phyloP scores from a whole-genome alignment of 2,113 vertebrate species.

The Cyprinus carpio region DNA sequence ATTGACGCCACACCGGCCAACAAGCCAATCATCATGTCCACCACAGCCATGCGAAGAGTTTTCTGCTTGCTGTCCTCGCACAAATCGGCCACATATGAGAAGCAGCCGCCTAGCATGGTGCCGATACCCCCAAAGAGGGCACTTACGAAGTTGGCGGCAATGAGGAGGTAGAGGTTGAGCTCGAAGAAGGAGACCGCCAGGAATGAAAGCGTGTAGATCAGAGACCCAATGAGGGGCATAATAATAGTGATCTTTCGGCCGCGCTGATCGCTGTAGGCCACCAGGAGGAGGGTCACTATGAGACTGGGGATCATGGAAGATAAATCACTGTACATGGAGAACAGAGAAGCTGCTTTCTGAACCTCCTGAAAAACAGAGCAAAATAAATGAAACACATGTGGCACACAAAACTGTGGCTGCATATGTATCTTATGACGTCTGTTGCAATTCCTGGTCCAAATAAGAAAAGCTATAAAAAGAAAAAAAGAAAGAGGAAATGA shows the following conservation, averaged over 20 bases:
- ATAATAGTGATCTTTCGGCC: constrained; percentile 88
- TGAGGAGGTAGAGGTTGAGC: constrained; percentile 81
- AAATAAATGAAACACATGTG: not conserved
- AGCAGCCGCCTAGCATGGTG: constrained; percentile 87
- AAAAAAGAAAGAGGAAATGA: constrained; percentile 28
- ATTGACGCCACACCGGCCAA: constrained; percentile 83
- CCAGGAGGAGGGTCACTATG: constrained; percentile 84
- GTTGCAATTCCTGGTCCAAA: not conserved
- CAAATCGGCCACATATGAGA: constrained; percentile 88
- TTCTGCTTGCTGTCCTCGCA: constrained; percentile 80
- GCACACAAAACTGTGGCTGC: not conserved
- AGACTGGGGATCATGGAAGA: constrained; percentile 82
- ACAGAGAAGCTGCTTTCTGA: constrained; percentile 85
- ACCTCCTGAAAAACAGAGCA: constrained; percentile 78
- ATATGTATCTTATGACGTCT: not conserved
- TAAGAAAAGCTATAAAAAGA: constrained; percentile 26
- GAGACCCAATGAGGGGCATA: constrained; percentile 79
- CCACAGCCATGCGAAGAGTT: constrained; percentile 85
- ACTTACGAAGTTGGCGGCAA: constrained; percentile 74
- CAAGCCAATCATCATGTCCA: constrained; percentile 89
- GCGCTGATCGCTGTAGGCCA: constrained; percentile 84
- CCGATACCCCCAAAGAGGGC: constrained; percentile 85
- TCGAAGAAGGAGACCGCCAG: constrained; percentile 79
- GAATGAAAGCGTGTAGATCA: constrained; percentile 74
- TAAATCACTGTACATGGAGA: constrained; percentile 83